phyloP scores from a whole-genome alignment of 2,888 invertebrate species.

The Macropis europaea region DNA sequence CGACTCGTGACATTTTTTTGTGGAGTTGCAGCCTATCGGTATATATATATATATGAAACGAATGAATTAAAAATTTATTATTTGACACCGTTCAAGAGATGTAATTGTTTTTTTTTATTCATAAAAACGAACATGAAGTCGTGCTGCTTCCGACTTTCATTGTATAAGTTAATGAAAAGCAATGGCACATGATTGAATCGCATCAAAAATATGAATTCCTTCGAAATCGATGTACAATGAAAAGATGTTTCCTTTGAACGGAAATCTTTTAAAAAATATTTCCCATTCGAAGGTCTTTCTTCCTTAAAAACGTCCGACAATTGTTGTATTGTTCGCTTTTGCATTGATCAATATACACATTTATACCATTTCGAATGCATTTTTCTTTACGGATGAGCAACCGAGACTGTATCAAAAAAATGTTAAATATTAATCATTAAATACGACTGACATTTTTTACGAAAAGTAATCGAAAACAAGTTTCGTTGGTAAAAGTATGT shows the following conservation, averaged over 20 bases:
- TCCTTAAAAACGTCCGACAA: constrained; percentile 36
- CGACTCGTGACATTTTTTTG: constrained; percentile 43
- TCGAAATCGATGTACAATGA: constrained; percentile 14
- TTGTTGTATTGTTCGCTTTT: constrained; percentile 57
- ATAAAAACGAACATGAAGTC: constrained; percentile 7
- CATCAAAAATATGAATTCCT: constrained; percentile 19
- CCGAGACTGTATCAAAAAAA: constrained; percentile 19
- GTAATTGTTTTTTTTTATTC: constrained; percentile 42
- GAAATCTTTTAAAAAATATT: constrained; percentile 25
- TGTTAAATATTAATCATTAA: constrained; percentile 28
- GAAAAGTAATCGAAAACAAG: background rate
- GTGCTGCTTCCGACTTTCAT: constrained; percentile 21
- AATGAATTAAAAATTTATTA: constrained; percentile 43
- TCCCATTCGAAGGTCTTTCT: constrained; percentile 41
- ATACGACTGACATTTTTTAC: constrained; percentile 14
- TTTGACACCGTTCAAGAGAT: constrained; percentile 22
- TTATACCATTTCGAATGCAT: constrained; percentile 26
- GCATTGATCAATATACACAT: constrained; percentile 33
- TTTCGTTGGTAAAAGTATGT: constrained; percentile 3
- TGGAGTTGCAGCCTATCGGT: constrained; percentile 35
- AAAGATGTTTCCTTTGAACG: constrained; percentile 30
- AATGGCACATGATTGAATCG: constrained; percentile 25
- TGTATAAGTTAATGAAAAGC: constrained; percentile 20
- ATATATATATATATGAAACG: too few species aligned
- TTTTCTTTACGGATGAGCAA: constrained; percentile 20